Conservation (phyloP, 1,140 invertebrate species). For the Drosophila navojoa region DNA sequence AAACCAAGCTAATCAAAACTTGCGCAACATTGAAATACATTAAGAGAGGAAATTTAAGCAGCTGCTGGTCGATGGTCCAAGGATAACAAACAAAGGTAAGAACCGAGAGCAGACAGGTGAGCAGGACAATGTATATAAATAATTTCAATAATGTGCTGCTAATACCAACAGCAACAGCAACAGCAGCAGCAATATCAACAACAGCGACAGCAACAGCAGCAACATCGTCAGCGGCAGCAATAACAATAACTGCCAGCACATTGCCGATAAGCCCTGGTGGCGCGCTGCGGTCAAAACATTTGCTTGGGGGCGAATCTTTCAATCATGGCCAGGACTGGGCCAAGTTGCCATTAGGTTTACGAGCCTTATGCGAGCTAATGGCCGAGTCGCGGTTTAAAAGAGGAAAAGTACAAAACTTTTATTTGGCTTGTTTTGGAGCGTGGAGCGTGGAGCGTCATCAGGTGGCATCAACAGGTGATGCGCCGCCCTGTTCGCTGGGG, state of each 20-base stretch:
- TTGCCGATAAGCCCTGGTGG: conserved; percentile 22
- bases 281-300: conserved; percentile 61
- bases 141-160: conserved; percentile 77
- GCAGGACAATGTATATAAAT: conserved; percentile 43
- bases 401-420: conserved; percentile 72
- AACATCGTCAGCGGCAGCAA: conserved; percentile 19
- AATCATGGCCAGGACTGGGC: conserved; percentile 59
- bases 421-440: not conserved
- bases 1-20: conserved; percentile 20
- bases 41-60: conserved; percentile 50
- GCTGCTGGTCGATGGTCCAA: conserved; percentile 45
- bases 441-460: conserved; percentile 12
- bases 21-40: conserved; percentile 17
- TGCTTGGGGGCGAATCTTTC: conserved; percentile 48
- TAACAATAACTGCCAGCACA: conserved; percentile 28
- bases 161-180: conserved; percentile 58
- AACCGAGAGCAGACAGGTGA: not conserved
- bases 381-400: conserved; percentile 30
- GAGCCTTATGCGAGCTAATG: conserved; percentile 50
- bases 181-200: conserved; percentile 23
- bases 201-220: conserved; percentile 40
- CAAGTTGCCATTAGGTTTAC: conserved; percentile 64
- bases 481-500: conserved; percentile 26
- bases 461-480: conserved; percentile 56
- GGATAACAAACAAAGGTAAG: conserved; percentile 45